These are phyloP conservation scores for Drosophila obscura DNA, from an alignment of 1,140 invertebrate species.

Conservation along the genomic window DNA sequence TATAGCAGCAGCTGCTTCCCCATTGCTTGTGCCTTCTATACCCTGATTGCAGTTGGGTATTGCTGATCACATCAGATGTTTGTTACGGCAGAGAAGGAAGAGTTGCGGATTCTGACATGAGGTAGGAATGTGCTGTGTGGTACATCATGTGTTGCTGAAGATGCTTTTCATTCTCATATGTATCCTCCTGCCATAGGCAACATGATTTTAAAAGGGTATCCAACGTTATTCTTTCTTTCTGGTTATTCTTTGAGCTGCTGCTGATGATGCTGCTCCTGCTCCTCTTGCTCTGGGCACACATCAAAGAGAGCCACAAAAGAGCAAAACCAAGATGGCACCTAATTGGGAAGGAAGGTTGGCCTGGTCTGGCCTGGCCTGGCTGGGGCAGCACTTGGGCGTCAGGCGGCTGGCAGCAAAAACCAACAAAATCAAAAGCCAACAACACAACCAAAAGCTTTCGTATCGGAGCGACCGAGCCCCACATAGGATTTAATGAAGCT, in stretches of 20 bases:
- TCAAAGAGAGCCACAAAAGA: conserved; percentile 45
- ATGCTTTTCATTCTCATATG: too few relatives aligned
- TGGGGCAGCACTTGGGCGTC: too few relatives aligned
- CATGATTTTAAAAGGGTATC: neutral
- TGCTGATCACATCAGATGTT: too few relatives aligned
- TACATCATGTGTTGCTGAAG: too few relatives aligned
- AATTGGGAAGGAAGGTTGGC: conserved; percentile 37
- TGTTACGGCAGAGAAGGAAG: too few relatives aligned
- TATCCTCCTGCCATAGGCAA: too few relatives aligned
- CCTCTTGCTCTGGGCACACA: conserved; percentile 14
- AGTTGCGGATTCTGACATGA: too few relatives aligned
- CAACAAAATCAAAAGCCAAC: too few relatives aligned
- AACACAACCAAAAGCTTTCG: conserved; percentile 31
- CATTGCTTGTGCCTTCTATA: conserved; percentile 13
- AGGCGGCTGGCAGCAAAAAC: too few relatives aligned
- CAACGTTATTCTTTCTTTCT: conserved; percentile 17
- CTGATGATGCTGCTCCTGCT: neutral
- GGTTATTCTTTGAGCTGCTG: neutral
- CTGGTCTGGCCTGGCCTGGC: too few relatives aligned
- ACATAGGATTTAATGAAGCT: conserved; percentile 65
- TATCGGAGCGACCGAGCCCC: conserved; percentile 12
- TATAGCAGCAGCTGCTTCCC: conserved; percentile 43
- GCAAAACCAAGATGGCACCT: conserved; percentile 44
- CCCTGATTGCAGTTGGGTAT: too few relatives aligned
- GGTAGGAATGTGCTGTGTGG: too few relatives aligned